Evolutionary conservation across 1,140 invertebrate species (phyloP).

Genomic region (Kradibia gibbosae): DNA sequence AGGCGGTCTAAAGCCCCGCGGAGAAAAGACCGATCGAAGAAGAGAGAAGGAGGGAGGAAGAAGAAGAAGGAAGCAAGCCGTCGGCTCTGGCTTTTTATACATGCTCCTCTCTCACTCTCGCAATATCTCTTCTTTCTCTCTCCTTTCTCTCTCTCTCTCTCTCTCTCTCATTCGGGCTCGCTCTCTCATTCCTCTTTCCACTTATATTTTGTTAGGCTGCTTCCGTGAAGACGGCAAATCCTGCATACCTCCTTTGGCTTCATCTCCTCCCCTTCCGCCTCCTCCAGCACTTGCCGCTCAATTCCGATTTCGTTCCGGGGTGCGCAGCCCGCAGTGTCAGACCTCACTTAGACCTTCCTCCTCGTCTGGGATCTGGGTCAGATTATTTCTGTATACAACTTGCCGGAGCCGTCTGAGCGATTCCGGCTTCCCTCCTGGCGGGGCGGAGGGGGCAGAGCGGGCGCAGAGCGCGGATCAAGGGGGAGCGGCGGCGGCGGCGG

Average conservation of each 20-base stretch:
- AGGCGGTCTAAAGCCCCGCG: conserved; percentile 29
- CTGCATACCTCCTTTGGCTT: conserved; percentile 19
- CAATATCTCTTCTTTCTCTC: neutral
- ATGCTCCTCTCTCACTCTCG: conserved; percentile 49
- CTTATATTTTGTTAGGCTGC: conserved; percentile 67
- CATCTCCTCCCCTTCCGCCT: neutral
- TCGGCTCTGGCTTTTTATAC: neutral
- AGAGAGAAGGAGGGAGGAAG: conserved; percentile 22
- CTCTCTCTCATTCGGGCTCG: conserved; percentile 39
- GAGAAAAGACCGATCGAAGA: conserved; percentile 34
- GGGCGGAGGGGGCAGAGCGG: neutral
- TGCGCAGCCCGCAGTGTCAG: conserved; percentile 39
- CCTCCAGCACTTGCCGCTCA: conserved; percentile 10
- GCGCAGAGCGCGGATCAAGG: too few relatives aligned
- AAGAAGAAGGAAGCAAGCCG: too few relatives aligned
- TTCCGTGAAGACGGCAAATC: conserved; percentile 58
- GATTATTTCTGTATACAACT: conserved; percentile 66
- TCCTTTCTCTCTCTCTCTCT: conserved; percentile 50
- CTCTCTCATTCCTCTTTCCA: conserved; percentile 60
- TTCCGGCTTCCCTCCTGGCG: neutral
- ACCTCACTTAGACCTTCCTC: conserved; percentile 60
- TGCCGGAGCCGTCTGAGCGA: conserved; percentile 55
- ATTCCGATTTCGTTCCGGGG: conserved; percentile 14
- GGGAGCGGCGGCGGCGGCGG: too few relatives aligned
- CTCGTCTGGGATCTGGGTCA: conserved; percentile 62